A percentile compares a stretch with the other conserved stretches of the same genome.
Evolutionary conservation across 2,888 invertebrate species (phyloP).

Genomic region (Macaria notata): DNA sequence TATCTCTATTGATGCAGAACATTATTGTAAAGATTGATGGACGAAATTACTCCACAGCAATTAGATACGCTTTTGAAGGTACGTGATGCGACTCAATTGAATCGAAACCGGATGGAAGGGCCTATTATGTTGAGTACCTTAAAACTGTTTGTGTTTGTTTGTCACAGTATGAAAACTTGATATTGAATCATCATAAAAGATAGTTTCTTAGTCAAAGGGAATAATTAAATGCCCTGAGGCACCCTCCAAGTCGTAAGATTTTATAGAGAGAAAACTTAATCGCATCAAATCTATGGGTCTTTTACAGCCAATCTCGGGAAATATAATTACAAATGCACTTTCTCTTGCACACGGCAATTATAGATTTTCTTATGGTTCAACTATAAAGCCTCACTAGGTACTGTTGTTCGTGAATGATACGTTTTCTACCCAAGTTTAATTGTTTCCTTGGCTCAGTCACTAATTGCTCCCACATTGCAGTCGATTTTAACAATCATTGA

Average conservation of each 20-base stretch:
- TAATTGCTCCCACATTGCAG: slow-evolving; percentile 27
- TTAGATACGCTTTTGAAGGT: slow-evolving; percentile 21
- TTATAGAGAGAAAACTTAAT: slow-evolving; percentile 12
- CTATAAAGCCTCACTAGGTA: slow-evolving; percentile 11
- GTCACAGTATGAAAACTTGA: too few species aligned
- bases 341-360: slow-evolving; percentile 22
- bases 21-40: slow-evolving; percentile 9
- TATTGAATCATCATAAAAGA: too few species aligned
- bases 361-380: slow-evolving; percentile 23
- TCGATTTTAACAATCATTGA: slow-evolving; percentile 25
- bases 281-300: slow-evolving; percentile 5
- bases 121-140: slow-evolving; percentile 6
- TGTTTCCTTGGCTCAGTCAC: slow-evolving; percentile 23
- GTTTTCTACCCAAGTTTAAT: slow-evolving; percentile 27
- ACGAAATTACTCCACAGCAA: slow-evolving; percentile 16
- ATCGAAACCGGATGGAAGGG: slow-evolving; percentile 30
- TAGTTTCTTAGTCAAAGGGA: too few species aligned
- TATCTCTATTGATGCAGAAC: slow-evolving; percentile 10
- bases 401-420: slow-evolving; percentile 12
- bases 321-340: slow-evolving; percentile 21
- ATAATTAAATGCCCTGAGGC: too few species aligned
- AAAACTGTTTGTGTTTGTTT: too few species aligned
- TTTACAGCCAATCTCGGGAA: slow-evolving; percentile 16
- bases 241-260: neutral
- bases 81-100: slow-evolving; percentile 29